Conservation (phyloP, 2,888 invertebrate species). For the Gryllus longicercus region DNA sequence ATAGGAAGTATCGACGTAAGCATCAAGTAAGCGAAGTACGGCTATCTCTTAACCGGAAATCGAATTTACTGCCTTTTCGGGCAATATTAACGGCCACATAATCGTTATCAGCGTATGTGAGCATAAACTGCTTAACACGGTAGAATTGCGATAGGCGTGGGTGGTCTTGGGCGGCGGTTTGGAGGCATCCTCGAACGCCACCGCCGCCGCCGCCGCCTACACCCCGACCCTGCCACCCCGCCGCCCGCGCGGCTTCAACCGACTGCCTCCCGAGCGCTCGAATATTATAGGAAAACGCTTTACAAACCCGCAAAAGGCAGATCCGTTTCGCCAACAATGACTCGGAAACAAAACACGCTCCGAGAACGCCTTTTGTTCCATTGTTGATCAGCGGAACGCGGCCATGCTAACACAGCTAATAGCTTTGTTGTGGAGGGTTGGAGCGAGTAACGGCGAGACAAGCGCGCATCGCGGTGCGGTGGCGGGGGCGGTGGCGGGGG, state of each 20-base stretch:
- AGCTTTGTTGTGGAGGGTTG: background rate
- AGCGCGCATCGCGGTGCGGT: background rate
- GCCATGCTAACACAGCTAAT: background rate
- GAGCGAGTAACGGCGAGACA: background rate
- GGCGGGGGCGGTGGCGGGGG: no score
- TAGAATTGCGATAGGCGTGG: background rate
- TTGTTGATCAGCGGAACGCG: slow-evolving; percentile 8
- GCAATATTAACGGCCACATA: slow-evolving; percentile 1
- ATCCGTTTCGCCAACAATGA: background rate
- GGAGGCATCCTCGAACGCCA: background rate
- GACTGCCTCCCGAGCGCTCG: background rate
- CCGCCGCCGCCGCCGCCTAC: background rate
- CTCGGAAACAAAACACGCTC: background rate
- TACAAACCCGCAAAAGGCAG: background rate
- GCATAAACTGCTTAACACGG: slow-evolving; percentile 6
- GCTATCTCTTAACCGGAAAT: slow-evolving; percentile 8
- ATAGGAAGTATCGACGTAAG: background rate
- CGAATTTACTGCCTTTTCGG: slow-evolving; percentile 4
- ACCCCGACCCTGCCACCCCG: background rate
- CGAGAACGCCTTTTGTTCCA: background rate
- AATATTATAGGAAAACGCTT: slow-evolving; percentile 17
- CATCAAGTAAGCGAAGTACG: slow-evolving; percentile 3
- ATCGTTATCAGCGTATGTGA: slow-evolving; percentile 6
- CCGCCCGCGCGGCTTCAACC: background rate
- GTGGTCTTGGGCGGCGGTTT: background rate